Base-by-base conservation (phyloP, 2,797 vertebrate species). In the Labeo calbasu region DNA sequence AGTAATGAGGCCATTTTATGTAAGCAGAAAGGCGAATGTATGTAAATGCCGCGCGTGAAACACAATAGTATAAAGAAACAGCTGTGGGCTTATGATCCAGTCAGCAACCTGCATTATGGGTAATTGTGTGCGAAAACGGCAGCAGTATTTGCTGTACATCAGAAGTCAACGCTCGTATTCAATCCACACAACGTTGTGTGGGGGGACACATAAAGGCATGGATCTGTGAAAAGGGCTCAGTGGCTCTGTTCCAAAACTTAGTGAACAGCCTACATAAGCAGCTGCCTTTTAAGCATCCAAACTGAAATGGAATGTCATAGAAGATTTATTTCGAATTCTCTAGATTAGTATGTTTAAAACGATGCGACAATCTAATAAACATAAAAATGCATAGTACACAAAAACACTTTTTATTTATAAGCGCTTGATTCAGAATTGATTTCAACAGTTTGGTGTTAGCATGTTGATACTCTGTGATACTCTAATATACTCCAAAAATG, bases 1-100 rank as follows among this genome's bases (percentile, higher is more conserved):
- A 68, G 43, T 72, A 79, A 79, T 71, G 76, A 84, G 51, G 82
- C 76, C 46, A 61, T 84, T 84, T 79, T 70, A 71, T 70, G 76
- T 78, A 71, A 71, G 75, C 76, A 79, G 76, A 78, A 71, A 48
- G 28, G 43, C 28, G 68, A 84, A 77, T 84, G 66, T 71, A 84
- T 71, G 82, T 63, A 84, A 84, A 84, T 78, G 82, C 66, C 50
- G 28, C 4, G 10, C 13, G 2, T 0, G 13, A 36, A 83, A 69
- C 63, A 77, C 51, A 48, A 17, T 40, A 9, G 12, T 76, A 69
- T 69, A 83, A 83, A 83, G 82, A 32, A 76, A 48, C 73, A 77
- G 73, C 82, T 83, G 81, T 77, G 73, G 72, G 63, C 65, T 83
- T 68, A 77, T 46, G 81, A 83, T 69, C 48, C 17, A 69, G 61